These are phyloP conservation scores for Tiliacea aurago DNA, from an alignment of 2,888 invertebrate species.

Conservation along the genomic window DNA sequence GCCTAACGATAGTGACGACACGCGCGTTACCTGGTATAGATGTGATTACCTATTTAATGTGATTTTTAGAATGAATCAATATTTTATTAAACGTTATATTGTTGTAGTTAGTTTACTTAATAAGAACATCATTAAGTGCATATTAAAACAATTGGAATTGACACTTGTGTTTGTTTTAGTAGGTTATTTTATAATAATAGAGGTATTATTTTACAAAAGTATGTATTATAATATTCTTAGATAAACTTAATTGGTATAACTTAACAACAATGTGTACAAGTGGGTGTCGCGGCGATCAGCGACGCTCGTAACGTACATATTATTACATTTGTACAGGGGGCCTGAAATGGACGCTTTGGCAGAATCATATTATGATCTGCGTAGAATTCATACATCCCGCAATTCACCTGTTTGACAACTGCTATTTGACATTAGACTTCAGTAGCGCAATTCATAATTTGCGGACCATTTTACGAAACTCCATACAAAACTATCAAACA, in stretches of 20 bases:
- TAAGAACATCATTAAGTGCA: conserved; percentile 7
- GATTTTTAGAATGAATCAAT: conserved; percentile 27
- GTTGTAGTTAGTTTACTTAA: conserved; percentile 30
- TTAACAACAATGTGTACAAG: conserved; percentile 71
- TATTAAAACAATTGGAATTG: conserved; percentile 50
- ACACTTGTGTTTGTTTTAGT: conserved; percentile 1
- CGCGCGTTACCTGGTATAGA: background rate
- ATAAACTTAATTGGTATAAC: conserved; percentile 77
- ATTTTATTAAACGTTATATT: conserved; percentile 48
- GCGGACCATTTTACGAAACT: no score
- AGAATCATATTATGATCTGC: no score
- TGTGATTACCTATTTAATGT: conserved; percentile 18
- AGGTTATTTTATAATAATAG: background rate
- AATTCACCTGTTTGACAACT: no score
- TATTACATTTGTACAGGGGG: conserved; percentile 20
- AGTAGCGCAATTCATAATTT: no score
- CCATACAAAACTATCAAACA: no score
- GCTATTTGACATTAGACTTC: no score
- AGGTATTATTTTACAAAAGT: conserved; percentile 55
- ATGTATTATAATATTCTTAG: conserved; percentile 75
- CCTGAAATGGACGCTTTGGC: no score
- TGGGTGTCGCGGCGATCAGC: background rate
- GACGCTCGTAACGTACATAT: background rate
- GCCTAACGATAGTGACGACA: background rate
- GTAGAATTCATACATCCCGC: no score